Evolutionary conservation across 2,113 vertebrate species (phyloP).

Genomic region (Alethe diademata): DNA sequence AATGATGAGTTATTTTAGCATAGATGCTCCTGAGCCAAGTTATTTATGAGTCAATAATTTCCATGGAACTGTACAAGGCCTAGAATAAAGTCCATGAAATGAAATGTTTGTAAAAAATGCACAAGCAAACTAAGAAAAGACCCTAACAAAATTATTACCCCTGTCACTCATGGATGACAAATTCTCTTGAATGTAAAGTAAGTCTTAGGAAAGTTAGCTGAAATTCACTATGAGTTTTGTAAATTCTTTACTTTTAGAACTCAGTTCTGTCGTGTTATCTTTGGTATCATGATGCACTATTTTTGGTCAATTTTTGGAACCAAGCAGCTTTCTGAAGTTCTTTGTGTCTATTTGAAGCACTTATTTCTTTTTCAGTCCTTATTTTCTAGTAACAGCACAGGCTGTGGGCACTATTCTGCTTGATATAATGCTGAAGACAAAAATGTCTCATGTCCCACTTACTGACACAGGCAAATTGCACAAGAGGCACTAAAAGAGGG

Average conservation of each 20-base stretch:
- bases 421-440: neutral
- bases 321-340: neutral
- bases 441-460: accelerated
- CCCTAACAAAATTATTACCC: neutral
- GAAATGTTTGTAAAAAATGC: neutral
- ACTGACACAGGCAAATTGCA: neutral
- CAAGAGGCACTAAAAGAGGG: neutral
- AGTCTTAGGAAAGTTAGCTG: neutral
- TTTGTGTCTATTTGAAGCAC: neutral
- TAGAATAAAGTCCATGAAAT: neutral
- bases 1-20: slow-evolving; percentile 4
- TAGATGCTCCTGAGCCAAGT: neutral
- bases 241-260: neutral
- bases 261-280: neutral
- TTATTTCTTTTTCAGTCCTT: neutral
- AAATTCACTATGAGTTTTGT: neutral
- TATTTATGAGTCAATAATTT: neutral
- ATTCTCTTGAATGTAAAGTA: neutral
- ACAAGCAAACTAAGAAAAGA: neutral
- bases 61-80: neutral
- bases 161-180: neutral
- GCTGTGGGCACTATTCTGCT: accelerated
- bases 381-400: neutral
- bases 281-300: neutral
- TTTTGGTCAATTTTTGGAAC: neutral